Evolutionary conservation across 2,797 vertebrate species (phyloP).

Genomic region (Enteromius radiatus): DNA sequence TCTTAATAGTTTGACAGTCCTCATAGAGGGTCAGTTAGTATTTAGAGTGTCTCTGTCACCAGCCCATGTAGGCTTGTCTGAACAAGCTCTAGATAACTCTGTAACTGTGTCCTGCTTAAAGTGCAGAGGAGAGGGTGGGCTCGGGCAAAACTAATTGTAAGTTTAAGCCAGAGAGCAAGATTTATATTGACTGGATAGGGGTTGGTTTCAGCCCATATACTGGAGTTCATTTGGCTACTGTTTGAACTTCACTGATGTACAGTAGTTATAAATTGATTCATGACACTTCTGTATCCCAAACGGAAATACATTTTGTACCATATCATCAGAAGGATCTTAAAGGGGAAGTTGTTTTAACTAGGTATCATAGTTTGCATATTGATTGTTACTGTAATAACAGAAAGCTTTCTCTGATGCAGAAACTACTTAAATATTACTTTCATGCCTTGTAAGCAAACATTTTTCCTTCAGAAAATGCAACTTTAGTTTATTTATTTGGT

Average conservation of each 20-base stretch:
- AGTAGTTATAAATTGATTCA: conserved; percentile 2
- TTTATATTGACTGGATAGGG: conserved; percentile 48
- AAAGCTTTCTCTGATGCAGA: not conserved
- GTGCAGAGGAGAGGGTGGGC: conserved; percentile 53
- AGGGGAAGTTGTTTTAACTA: not conserved
- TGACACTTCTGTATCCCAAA: not conserved
- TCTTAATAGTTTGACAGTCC: not conserved
- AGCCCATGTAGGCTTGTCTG: conserved; percentile 59
- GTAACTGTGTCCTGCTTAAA: conserved; percentile 57
- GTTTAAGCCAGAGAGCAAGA: conserved; percentile 52
- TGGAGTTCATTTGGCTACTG: not conserved
- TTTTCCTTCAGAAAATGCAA: no score
- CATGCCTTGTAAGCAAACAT: not conserved
- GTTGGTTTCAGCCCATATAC: not conserved
- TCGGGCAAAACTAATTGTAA: conserved; percentile 59
- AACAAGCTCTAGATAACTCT: conserved; percentile 67
- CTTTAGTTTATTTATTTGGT: no score
- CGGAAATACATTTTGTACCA: not conserved
- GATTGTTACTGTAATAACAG: not conserved
- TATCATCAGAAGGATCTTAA: not conserved
- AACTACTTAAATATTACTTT: not conserved
- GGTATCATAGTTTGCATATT: not conserved
- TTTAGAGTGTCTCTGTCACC: conserved; percentile 70
- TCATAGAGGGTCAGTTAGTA: conserved; percentile 30
- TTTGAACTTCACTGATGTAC: not conserved